Evolutionary conservation across 2,113 vertebrate species (phyloP).

Genomic region (Thymallus thymallus): DNA sequence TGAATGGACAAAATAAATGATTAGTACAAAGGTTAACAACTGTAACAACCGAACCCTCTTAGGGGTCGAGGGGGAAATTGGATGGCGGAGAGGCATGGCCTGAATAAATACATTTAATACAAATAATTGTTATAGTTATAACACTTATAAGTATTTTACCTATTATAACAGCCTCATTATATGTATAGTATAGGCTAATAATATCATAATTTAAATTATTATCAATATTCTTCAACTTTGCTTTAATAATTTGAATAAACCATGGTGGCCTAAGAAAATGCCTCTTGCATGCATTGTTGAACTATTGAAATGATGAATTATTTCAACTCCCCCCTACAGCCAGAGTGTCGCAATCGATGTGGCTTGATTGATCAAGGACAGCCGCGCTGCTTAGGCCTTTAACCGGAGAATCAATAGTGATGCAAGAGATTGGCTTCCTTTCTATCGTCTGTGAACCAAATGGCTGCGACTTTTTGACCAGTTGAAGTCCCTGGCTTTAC

Average conservation of each 20-base stretch:
- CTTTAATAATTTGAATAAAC: background rate
- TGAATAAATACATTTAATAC: no score
- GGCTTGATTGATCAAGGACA: slow-evolving; percentile 7
- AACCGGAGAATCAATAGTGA: slow-evolving; percentile 9
- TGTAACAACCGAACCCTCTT: slow-evolving; percentile 20
- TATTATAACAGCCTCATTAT: no score
- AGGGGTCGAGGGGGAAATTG: slow-evolving; percentile 27
- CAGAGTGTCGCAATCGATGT: slow-evolving; percentile 12
- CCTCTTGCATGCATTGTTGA: background rate
- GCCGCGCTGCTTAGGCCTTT: slow-evolving; percentile 5
- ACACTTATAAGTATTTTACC: no score
- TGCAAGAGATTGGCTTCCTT: background rate
- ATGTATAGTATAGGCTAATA: no score
- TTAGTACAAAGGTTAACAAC: slow-evolving; percentile 41
- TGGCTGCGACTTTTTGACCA: background rate
- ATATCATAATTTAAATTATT: no score
- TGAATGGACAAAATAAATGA: slow-evolving; percentile 50
- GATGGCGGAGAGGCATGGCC: slow-evolving; percentile 34
- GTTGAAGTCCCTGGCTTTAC: background rate
- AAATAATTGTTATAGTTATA: no score
- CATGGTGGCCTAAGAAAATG: background rate
- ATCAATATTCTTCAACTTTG: background rate
- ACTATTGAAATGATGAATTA: slow-evolving; percentile 1
- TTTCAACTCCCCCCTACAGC: background rate
- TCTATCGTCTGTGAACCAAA: background rate